Conservation (phyloP, 2,797 vertebrate genomes). For the Rhinella marina region DNA sequence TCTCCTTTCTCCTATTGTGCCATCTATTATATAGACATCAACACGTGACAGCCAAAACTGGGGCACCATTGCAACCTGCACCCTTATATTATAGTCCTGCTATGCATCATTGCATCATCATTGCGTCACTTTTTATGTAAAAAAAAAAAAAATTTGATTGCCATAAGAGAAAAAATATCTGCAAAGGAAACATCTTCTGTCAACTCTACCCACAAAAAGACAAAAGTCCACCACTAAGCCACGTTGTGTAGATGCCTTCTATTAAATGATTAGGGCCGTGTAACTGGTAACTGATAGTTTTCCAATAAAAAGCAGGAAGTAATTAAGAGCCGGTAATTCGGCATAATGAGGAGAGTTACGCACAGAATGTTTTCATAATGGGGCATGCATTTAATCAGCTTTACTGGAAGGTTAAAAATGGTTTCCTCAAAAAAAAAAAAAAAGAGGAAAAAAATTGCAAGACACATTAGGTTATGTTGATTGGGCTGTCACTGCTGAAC, state of each 20-base stretch:
- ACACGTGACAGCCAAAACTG: no score
- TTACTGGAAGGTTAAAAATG: constrained; percentile 62
- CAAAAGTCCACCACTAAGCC: background rate
- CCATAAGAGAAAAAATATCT: background rate
- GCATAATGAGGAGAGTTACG: constrained; percentile 64
- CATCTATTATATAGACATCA: no score
- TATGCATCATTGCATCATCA: no score
- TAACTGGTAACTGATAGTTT: constrained; percentile 25
- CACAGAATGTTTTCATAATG: constrained; percentile 42
- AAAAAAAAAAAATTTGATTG: no score
- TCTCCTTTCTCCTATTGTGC: no score
- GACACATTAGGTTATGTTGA: constrained; percentile 70
- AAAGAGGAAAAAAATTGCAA: constrained; percentile 64
- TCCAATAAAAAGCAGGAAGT: constrained; percentile 43
- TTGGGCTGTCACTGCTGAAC: constrained; percentile 71
- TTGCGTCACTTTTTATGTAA: no score
- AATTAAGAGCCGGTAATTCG: constrained; percentile 60
- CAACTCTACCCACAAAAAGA: background rate
- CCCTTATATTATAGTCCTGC: background rate
- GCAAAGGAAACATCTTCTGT: background rate
- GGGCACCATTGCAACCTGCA: background rate
- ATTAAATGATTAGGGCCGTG: constrained; percentile 16
- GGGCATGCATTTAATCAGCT: constrained; percentile 54
- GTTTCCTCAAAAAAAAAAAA: constrained; percentile 65
- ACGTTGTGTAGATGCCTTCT: background rate